phyloP scores from a whole-genome alignment of 35 echinoderm and acorn worm genomes.

The Holothuria glaberrima region DNA sequence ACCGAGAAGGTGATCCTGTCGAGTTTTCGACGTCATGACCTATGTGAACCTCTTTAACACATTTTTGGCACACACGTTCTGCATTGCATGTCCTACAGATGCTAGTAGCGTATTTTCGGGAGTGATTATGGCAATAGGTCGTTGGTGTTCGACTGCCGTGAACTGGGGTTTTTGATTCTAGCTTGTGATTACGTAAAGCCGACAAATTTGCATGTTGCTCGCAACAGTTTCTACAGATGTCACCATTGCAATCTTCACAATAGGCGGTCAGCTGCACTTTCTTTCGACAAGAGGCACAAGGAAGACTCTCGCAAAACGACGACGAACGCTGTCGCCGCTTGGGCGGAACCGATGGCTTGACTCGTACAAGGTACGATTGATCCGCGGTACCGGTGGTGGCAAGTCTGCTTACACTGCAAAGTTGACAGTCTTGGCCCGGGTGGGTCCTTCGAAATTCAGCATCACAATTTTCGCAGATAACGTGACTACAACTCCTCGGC shows the following conservation, averaged over 20 bases:
- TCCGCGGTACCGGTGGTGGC: neutral
- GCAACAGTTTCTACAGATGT: neutral
- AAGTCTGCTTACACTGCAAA: neutral
- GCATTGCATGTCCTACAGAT: neutral
- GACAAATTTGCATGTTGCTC: constrained; percentile 25
- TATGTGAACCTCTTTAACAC: neutral
- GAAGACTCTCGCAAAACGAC: neutral
- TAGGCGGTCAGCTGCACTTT: neutral
- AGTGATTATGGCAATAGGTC: neutral
- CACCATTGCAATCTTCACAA: constrained; percentile 1
- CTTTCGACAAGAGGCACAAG: neutral
- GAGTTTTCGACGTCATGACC: neutral
- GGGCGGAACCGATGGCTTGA: neutral
- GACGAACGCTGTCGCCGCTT: neutral
- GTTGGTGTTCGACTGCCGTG: neutral
- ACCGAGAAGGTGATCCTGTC: neutral
- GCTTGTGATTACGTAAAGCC: constrained; percentile 4
- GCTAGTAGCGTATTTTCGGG: neutral
- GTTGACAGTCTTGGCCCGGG: neutral
- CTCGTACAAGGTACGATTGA: neutral
- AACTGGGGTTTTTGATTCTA: neutral
- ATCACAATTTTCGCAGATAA: too few species aligned
- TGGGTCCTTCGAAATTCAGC: too few species aligned
- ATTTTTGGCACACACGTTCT: neutral
- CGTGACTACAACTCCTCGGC: too few species aligned